These are phyloP conservation scores for Drosophila micromelanica DNA, from an alignment of 1,140 invertebrate species.

Conservation along the genomic window DNA sequence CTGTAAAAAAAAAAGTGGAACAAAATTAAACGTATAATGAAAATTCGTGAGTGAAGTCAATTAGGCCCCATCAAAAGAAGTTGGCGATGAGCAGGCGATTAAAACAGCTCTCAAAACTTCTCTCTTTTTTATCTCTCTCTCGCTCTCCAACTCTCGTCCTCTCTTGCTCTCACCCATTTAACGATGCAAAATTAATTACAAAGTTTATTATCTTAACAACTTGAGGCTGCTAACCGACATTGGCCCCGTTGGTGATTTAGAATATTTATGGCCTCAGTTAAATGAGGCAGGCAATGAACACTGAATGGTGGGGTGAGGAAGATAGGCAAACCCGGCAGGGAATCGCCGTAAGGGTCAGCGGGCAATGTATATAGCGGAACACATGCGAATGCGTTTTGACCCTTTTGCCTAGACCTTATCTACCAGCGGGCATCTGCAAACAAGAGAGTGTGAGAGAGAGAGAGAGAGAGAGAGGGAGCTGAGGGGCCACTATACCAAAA, in stretches of 20 bases:
- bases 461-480: background rate
- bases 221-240: constrained; percentile 47
- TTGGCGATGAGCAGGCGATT: constrained; percentile 43
- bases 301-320: constrained; percentile 3
- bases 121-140: background rate
- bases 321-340: background rate
- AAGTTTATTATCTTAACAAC: constrained; percentile 82
- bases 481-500: constrained; percentile 35
- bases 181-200: constrained; percentile 83
- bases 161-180: constrained; percentile 49
- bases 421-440: constrained; percentile 55
- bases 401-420: constrained; percentile 66
- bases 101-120: constrained; percentile 31
- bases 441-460: background rate
- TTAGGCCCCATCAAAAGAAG: constrained; percentile 50
- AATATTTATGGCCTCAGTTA: constrained; percentile 77
- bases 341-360: constrained; percentile 19
- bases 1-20: constrained; percentile 30
- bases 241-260: constrained; percentile 71
- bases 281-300: constrained; percentile 68
- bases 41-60: constrained; percentile 72
- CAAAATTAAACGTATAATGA: constrained; percentile 16
- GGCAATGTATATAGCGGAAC: constrained; percentile 16
- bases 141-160: background rate
- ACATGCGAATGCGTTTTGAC: constrained; percentile 62